A percentile compares a stretch with the other conserved stretches of the same genome.
Evolutionary conservation across 1,140 invertebrate species (phyloP).

Genomic region (Laupala kohalensis): DNA sequence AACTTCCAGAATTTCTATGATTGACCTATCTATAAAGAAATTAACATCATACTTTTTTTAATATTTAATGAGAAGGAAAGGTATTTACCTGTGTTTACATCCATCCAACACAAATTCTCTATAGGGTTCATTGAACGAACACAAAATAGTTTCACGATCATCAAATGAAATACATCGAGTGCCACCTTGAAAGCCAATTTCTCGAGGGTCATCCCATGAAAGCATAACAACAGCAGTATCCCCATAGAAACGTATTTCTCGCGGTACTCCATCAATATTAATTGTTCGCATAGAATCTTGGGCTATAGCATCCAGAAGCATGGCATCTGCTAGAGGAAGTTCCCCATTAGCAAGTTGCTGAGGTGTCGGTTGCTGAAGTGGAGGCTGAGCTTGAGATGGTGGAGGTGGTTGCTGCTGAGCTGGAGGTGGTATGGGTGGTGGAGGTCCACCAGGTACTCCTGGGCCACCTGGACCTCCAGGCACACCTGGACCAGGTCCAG

Average conservation of each 20-base stretch:
- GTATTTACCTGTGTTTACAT: slow-evolving; percentile 39
- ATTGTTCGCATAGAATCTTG: slow-evolving; percentile 62
- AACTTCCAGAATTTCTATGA: no score
- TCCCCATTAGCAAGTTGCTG: slow-evolving; percentile 19
- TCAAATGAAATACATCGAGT: slow-evolving; percentile 50
- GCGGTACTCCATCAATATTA: slow-evolving; percentile 63
- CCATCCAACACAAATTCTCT: slow-evolving; percentile 57
- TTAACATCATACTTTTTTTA: not conserved
- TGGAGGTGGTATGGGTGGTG: not conserved
- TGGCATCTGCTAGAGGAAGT: slow-evolving; percentile 39
- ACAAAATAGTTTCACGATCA: slow-evolving; percentile 48
- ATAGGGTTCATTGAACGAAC: slow-evolving; percentile 59
- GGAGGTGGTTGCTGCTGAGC: not conserved
- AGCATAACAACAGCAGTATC: slow-evolving; percentile 72
- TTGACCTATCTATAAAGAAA: no score
- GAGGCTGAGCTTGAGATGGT: not conserved
- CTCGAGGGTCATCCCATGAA: slow-evolving; percentile 68
- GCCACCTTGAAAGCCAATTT: slow-evolving; percentile 69
- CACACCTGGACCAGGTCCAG: no score
- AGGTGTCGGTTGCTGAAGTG: not conserved
- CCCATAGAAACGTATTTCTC: slow-evolving; percentile 77
- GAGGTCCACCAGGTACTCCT: not conserved
- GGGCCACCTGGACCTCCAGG: not conserved
- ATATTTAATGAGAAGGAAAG: not conserved
- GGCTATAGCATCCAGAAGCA: slow-evolving; percentile 43